Evolutionary conservation across 2,888 invertebrate species (phyloP), one percentile per base, ranked within the genome.

Genomic region (Rhingia rostrata): DNA sequence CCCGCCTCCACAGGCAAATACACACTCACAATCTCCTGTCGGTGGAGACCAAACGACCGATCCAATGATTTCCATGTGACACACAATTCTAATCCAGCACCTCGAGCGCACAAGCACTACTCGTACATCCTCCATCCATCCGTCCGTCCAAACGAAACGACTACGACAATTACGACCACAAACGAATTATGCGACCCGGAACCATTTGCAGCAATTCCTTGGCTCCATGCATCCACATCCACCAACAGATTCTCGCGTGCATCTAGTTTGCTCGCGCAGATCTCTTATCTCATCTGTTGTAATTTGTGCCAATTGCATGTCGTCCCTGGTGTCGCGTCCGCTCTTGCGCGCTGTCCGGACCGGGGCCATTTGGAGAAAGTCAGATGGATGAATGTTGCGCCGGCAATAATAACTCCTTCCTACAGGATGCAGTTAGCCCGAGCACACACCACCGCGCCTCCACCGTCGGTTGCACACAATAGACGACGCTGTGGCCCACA

Each of bases 291-390:
- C 70, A 73, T 73, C 51, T 37, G 72, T 73, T 69, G 73, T 80
- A 80, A 69, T 74, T 73, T 80, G 74, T 74, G 80, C 80, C 67
- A 61, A 80, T 74, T 80, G 67, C 66, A 67, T 74, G 67, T 63
- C 41, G 63, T 69, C 37, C 56, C 54, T 45, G 53, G 60, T 47
- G 39, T 61, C 37, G 61, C 43, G 49, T 49, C 61, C 58, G 9
- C 41, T 67, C 67, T 74, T 49, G 22, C 22, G 22, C 22, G 67
- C 51, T 53, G 49, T 58, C 22, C 12, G 35, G 32, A 54, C 43
- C 35, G 45, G 22, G 22, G 58, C 64, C 41, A 61, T 61, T 80
- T 67, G 74, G 80, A 61, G 80, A 80, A 74, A 80, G 80, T 66
- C 67, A 45, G 66, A 39, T 61, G 39, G 60, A 67, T 73, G 67